A percentile compares a stretch with the other conserved stretches of the same genome.
Conservation (phyloP, 2,888 invertebrate genomes). For the Dilophus febrilis region DNA sequence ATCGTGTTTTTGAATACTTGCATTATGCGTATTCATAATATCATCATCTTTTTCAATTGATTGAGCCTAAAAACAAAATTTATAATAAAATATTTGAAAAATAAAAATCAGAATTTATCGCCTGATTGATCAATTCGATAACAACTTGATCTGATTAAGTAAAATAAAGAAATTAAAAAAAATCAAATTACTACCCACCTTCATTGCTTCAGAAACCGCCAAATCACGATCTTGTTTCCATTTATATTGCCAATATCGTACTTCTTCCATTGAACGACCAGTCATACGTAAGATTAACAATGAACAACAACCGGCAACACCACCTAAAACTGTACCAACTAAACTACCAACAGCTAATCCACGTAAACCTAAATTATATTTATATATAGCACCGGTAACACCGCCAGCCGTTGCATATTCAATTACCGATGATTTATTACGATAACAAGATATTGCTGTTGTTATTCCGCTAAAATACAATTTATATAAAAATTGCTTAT, state of each 20-base stretch:
- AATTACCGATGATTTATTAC: slow-evolving; percentile 44
- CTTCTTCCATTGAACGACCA: slow-evolving; percentile 45
- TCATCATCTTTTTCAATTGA: too few relatives aligned
- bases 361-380: slow-evolving; percentile 46
- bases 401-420: slow-evolving; percentile 51
- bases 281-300: slow-evolving; percentile 36
- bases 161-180: too few relatives aligned
- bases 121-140: too few relatives aligned
- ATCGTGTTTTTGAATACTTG: too few relatives aligned
- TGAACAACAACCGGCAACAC: slow-evolving; percentile 39
- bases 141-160: too few relatives aligned
- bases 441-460: slow-evolving; percentile 46
- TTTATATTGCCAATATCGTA: slow-evolving; percentile 40
- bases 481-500: too few relatives aligned
- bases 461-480: slow-evolving; percentile 45
- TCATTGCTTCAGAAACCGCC: slow-evolving; percentile 19
- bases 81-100: too few relatives aligned
- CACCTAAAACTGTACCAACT: slow-evolving; percentile 43
- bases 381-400: slow-evolving; percentile 45
- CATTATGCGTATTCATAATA: too few relatives aligned
- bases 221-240: slow-evolving; percentile 28
- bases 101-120: too few relatives aligned
- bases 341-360: slow-evolving; percentile 49
- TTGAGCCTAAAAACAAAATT: too few relatives aligned
- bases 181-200: too few relatives aligned